Percentiles rank a stretch among this genome's conserved stretches.
These are phyloP conservation scores for Alosa alosa DNA, from an alignment of 2,113 vertebrate species.

Conservation along the genomic window DNA sequence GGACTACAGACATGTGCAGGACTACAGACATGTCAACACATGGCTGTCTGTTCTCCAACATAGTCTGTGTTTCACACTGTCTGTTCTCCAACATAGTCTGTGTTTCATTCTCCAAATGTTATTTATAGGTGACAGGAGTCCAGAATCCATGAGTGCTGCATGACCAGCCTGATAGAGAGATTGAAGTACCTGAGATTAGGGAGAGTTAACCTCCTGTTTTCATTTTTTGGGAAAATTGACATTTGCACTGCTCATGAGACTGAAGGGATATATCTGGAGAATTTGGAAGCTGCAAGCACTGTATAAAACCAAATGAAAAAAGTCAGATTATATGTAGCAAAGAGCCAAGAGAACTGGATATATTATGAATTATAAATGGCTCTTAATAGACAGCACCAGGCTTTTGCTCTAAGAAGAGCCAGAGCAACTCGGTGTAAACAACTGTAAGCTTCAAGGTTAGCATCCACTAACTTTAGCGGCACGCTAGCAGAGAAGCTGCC, in stretches of 20 bases:
- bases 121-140: background rate
- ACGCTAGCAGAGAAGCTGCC: conserved; percentile 32
- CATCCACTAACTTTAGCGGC: conserved; percentile 37
- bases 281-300: conserved; percentile 66
- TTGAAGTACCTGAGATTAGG: conserved; percentile 44
- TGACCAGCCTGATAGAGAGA: background rate
- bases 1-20: background rate
- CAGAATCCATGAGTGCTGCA: background rate
- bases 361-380: conserved; percentile 49
- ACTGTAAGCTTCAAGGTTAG: background rate
- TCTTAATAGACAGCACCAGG: background rate
- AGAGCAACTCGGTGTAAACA: background rate
- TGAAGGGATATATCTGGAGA: conserved; percentile 60
- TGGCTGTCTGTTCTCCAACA: background rate
- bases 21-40: background rate
- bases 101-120: background rate
- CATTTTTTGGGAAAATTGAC: conserved; percentile 32
- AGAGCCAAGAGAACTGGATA: conserved; percentile 64
- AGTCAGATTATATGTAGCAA: conserved; percentile 73
- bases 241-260: conserved; percentile 68
- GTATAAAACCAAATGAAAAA: conserved; percentile 76
- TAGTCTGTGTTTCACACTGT: background rate
- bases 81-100: background rate
- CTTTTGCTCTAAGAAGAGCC: background rate
- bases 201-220: conserved; percentile 28